phyloP scores from a whole-genome alignment of 2,113 vertebrate species.

The Brachyhypopomus gauderio region DNA sequence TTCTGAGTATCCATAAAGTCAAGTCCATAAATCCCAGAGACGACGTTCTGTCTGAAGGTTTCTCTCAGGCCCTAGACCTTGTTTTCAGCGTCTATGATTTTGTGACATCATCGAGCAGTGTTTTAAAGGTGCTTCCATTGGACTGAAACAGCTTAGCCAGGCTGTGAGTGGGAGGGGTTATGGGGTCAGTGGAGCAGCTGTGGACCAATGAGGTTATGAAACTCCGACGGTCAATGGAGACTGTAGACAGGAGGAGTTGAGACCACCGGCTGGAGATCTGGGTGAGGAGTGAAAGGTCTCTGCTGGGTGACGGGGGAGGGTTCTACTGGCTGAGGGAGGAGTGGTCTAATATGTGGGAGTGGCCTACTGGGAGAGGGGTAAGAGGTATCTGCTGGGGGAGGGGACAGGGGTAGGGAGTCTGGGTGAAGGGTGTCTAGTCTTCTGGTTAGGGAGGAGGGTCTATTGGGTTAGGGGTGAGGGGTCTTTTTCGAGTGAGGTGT shows the following conservation, averaged over 20 bases:
- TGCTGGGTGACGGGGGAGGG: too few relatives aligned
- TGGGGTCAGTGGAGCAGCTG: conserved; percentile 40
- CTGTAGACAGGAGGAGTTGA: background rate
- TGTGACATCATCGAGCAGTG: background rate
- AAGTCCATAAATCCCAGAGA: background rate
- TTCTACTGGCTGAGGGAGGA: too few relatives aligned
- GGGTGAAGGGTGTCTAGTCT: too few relatives aligned
- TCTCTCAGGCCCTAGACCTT: background rate
- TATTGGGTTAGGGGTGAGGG: conserved; percentile 22
- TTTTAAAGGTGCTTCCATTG: background rate
- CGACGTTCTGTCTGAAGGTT: background rate
- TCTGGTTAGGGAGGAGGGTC: too few relatives aligned
- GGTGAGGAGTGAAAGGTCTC: conserved; percentile 5
- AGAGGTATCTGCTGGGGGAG: too few relatives aligned
- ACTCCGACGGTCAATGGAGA: conserved; percentile 17
- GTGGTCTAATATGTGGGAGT: too few relatives aligned
- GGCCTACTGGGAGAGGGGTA: too few relatives aligned
- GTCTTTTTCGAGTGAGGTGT: conserved; percentile 17
- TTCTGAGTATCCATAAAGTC: background rate
- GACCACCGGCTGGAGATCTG: background rate
- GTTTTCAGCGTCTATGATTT: background rate
- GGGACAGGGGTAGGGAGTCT: too few relatives aligned
- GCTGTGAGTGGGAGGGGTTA: conserved; percentile 21
- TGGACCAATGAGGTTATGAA: conserved; percentile 40
- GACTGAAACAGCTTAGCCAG: background rate